Base-by-base conservation (phyloP, 2,113 vertebrate species). In the Caracal caracal region DNA sequence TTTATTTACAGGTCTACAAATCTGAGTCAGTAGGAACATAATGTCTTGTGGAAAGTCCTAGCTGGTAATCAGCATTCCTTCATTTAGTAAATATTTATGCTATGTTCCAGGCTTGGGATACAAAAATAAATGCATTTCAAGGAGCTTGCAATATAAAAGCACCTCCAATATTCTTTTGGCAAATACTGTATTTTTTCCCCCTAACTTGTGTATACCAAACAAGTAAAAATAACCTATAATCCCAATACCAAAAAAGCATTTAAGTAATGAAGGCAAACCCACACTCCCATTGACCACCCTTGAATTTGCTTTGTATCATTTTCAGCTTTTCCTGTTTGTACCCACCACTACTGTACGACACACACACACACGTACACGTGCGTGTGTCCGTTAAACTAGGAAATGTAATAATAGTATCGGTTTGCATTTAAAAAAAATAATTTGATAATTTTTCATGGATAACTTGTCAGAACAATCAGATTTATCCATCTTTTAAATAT, bases 1-100 rank as follows among this genome's bases (percentile, higher is more conserved):
- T 96, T 88, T 97, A 92, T 92, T 89, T 95, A 90, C 7, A 80
- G 84, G 51, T 92, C 83, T 82, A 66, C 47, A 84, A 87, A 91
- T 79, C 81, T 93, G 65, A 96, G 37, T 95, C 61, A 75, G 79
- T 95, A 95, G 63, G 12, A 81, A 84, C 66, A 78, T 96, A 88
- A 76, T 80, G 30, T 95, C 30, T 95, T 95, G 11, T 86, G 80
- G 91, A 76, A 97, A 88, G 47, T 76, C 35, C 24, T 96, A 70
- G 28, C 83, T 91, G 43, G 35, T 83, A 88, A 59, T 94, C 78
- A 94, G 68, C 90, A 80, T 94, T 96, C 70, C 71, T 95, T 96
- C 12, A 51, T 56, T 90, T 94, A 94, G 49, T 96, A 84, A 95
- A 88, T 90, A 83, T 82, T 90, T 83, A 94, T 93, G 43, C 35